phyloP scores from a whole-genome alignment of 2,888 invertebrate genomes.

The Drosophila merina region DNA sequence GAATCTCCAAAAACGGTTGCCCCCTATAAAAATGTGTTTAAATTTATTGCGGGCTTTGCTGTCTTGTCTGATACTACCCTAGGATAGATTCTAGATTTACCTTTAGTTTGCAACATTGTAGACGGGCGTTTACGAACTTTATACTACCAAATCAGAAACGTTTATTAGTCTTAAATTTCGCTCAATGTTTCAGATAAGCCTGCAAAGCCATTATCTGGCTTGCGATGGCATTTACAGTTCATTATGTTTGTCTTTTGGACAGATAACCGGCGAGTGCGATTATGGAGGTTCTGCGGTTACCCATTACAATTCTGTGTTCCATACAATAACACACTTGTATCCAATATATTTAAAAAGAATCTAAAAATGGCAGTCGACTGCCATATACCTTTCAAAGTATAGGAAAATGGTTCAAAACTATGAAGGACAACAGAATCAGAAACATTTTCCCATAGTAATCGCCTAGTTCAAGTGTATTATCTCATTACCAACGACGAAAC shows the following conservation, averaged over 20 bases:
- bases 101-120: conserved; percentile 9
- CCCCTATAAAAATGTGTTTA: background rate
- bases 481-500: background rate
- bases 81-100: background rate
- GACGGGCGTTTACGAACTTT: conserved; percentile 6
- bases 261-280: conserved; percentile 29
- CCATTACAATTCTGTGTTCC: background rate
- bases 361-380: background rate
- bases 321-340: background rate
- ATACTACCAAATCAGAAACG: conserved; percentile 2
- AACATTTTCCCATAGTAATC: background rate
- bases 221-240: conserved; percentile 19
- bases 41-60: too few species aligned
- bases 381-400: background rate
- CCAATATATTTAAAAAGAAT: too few species aligned
- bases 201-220: conserved; percentile 27
- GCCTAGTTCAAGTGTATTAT: conserved; percentile 1
- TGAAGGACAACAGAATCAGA: background rate
- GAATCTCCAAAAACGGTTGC: background rate
- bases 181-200: conserved; percentile 29
- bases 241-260: conserved; percentile 32
- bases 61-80: too few species aligned
- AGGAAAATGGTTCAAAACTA: background rate
- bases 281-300: conserved; percentile 20
- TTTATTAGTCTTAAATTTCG: conserved; percentile 10